Percentiles rank a stretch among this genome's conserved stretches.
phyloP scores from a whole-genome alignment of 2,888 invertebrate genomes.

The Trypoxylon attenuatum region DNA sequence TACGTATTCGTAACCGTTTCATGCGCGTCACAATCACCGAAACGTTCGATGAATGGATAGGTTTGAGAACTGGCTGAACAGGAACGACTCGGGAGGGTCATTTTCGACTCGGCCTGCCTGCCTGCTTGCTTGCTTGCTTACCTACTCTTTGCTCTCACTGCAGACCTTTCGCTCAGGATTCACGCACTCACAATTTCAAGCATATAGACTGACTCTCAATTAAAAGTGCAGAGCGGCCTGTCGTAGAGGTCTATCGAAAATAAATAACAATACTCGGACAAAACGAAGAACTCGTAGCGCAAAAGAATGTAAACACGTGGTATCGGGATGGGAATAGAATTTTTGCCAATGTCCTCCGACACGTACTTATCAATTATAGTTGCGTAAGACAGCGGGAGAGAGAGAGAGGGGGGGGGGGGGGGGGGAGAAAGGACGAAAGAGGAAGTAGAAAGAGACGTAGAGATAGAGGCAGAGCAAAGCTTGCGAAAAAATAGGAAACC shows the following conservation, averaged over 20 bases:
- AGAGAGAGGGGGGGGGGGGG: too few relatives aligned
- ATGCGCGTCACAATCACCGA: slow-evolving; percentile 2
- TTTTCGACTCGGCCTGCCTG: slow-evolving; percentile 7
- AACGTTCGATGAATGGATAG: slow-evolving; percentile 24
- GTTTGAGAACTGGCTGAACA: slow-evolving; percentile 22
- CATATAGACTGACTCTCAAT: slow-evolving; percentile 33
- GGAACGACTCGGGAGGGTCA: slow-evolving; percentile 22
- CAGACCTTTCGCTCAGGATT: slow-evolving; percentile 39
- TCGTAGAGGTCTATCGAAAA: slow-evolving; percentile 66
- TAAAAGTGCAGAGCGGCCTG: slow-evolving; percentile 41
- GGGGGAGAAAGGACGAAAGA: too few relatives aligned
- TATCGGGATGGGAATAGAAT: slow-evolving; percentile 24
- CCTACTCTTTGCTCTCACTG: too few relatives aligned
- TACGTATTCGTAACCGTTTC: neutral
- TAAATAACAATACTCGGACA: slow-evolving; percentile 57
- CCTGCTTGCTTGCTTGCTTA: too few relatives aligned
- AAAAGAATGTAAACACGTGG: too few relatives aligned
- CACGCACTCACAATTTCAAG: slow-evolving; percentile 30
- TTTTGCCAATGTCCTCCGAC: neutral
- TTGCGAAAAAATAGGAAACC: too few relatives aligned
- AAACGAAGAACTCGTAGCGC: slow-evolving; percentile 37
- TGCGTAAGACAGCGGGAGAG: neutral
- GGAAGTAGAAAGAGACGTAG: too few relatives aligned
- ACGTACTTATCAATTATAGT: neutral
- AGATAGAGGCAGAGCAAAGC: too few relatives aligned